Evolutionary conservation across 2,888 invertebrate species (phyloP).

Genomic region (Druceiella hillmani): DNA sequence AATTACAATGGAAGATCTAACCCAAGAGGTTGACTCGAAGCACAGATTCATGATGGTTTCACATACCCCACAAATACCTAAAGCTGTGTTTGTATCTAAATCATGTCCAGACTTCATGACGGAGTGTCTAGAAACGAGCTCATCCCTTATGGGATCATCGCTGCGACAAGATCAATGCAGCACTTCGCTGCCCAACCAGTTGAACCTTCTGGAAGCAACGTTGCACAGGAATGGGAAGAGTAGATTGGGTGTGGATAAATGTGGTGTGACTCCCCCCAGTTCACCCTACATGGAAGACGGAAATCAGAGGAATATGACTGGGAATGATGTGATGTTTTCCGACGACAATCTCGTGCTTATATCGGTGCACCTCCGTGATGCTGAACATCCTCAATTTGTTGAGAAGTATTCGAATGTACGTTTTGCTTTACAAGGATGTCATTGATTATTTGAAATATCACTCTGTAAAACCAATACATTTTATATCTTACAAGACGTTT

Average conservation of each 20-base stretch:
- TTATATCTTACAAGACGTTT: no score
- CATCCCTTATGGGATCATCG: slow-evolving; percentile 26
- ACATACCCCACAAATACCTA: slow-evolving; percentile 45
- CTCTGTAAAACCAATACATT: no score
- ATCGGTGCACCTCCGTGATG: slow-evolving; percentile 63
- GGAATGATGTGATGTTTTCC: slow-evolving; percentile 31
- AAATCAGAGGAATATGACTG: background rate
- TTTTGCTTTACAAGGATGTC: no score
- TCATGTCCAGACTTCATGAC: slow-evolving; percentile 73
- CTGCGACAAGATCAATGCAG: no score
- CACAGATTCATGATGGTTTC: slow-evolving; percentile 84
- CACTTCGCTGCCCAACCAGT: slow-evolving; percentile 32
- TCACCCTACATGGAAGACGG: no score
- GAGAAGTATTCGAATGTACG: slow-evolving; percentile 56
- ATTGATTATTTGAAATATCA: no score
- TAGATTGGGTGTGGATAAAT: slow-evolving; percentile 34
- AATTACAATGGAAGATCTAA: slow-evolving; percentile 85
- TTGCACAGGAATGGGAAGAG: slow-evolving; percentile 12
- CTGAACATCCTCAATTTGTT: slow-evolving; percentile 58
- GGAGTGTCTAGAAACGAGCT: slow-evolving; percentile 20
- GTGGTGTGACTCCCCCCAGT: slow-evolving; percentile 59
- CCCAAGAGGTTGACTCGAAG: slow-evolving; percentile 69
- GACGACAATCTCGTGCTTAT: slow-evolving; percentile 69
- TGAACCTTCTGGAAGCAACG: slow-evolving; percentile 4
- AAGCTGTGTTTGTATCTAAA: slow-evolving; percentile 59